Conservation (phyloP, 2,888 invertebrate species). For the Dryobotodes eremita region DNA sequence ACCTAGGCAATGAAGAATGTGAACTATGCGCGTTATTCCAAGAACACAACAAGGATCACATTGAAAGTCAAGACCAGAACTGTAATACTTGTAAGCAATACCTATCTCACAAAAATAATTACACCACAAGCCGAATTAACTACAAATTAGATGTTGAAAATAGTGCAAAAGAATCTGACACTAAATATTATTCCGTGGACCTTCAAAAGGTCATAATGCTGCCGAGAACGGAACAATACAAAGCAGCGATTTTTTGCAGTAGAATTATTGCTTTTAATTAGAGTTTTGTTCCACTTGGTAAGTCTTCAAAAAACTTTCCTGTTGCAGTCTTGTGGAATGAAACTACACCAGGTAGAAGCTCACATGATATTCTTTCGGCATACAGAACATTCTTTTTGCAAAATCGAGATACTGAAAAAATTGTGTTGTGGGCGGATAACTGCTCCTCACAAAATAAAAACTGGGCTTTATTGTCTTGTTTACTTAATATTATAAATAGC, state of each 20-base stretch:
- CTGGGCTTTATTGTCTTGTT: conserved; percentile 1
- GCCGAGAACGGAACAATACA: conserved; percentile 18
- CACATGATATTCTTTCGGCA: conserved; percentile 26
- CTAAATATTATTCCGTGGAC: conserved; percentile 22
- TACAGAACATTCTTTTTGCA: conserved; percentile 16
- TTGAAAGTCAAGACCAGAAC: conserved; percentile 18
- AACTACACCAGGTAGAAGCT: conserved; percentile 21
- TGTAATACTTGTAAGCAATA: conserved; percentile 30
- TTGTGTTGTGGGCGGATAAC: conserved; percentile 26
- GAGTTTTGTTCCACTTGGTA: conserved; percentile 32
- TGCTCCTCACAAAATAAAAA: conserved; percentile 19
- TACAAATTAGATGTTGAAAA: conserved; percentile 11
- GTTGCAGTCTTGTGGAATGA: conserved; percentile 34
- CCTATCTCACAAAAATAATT: conserved; percentile 22
- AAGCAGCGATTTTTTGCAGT: conserved; percentile 35
- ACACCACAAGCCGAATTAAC: conserved; percentile 19
- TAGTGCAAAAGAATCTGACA: conserved; percentile 10
- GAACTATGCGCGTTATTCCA: conserved; percentile 26
- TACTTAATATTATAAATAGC: conserved; percentile 29
- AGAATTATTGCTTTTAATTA: conserved; percentile 41
- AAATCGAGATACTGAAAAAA: conserved; percentile 11
- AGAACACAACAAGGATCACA: conserved; percentile 19
- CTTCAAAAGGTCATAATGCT: conserved; percentile 35
- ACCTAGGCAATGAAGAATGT: conserved; percentile 33
- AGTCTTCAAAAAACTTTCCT: conserved; percentile 19